Conservation (phyloP, 2,888 invertebrate species). For the Caenorhabditis sp. region DNA sequence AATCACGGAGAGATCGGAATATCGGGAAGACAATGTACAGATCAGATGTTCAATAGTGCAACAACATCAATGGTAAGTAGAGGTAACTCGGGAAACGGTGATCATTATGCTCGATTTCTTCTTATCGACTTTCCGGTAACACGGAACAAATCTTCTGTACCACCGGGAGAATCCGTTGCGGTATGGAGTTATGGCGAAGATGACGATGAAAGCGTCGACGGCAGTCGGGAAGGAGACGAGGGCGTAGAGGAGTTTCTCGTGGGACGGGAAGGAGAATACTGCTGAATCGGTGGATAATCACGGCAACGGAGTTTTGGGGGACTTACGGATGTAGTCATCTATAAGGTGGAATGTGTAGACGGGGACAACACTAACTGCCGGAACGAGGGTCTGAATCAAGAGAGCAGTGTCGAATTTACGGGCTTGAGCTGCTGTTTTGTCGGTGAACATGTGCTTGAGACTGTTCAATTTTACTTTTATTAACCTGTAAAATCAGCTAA, state of each 20-base stretch:
- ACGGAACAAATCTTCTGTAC: not conserved
- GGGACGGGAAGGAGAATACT: not conserved
- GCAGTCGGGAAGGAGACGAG: slow-evolving; percentile 45
- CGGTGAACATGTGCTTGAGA: slow-evolving; percentile 45
- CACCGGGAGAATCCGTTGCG: slow-evolving; percentile 11
- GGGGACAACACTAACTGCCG: slow-evolving; percentile 38
- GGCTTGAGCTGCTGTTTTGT: slow-evolving; percentile 44
- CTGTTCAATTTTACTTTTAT: slow-evolving; percentile 32
- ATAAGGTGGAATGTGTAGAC: slow-evolving; percentile 34
- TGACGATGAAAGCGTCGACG: slow-evolving; percentile 49
- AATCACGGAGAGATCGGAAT: not conserved
- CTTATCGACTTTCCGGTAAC: not conserved
- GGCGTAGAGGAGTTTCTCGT: slow-evolving; percentile 43
- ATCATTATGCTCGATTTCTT: not conserved
- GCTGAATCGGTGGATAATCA: not conserved
- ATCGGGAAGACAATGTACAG: not conserved
- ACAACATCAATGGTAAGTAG: not conserved
- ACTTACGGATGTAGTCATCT: not conserved
- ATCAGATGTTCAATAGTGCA: not conserved
- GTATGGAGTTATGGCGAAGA: slow-evolving; percentile 45
- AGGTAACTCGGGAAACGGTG: not conserved
- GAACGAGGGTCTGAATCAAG: slow-evolving; percentile 34
- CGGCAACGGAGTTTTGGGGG: not conserved
- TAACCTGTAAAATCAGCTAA: slow-evolving; percentile 6
- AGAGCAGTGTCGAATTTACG: slow-evolving; percentile 39